These are phyloP conservation scores for Ypsolopha scabrella DNA, from an alignment of 2,888 invertebrate genomes.

Conservation along the genomic window DNA sequence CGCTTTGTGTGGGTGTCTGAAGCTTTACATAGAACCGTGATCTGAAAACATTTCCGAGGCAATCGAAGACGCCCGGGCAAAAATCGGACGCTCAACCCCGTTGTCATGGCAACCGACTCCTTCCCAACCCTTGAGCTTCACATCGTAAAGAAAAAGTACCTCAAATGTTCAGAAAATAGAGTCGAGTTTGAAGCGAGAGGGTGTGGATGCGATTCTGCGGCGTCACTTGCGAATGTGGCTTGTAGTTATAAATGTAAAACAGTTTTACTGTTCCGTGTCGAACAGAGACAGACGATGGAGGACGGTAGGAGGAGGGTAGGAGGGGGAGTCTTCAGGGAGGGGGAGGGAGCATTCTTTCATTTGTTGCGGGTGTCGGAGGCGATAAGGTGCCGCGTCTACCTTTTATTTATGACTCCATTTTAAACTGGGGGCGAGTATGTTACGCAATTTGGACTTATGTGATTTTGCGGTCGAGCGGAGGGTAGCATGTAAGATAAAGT, in stretches of 20 bases:
- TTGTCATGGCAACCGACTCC: conserved; percentile 34
- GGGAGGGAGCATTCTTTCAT: conserved; percentile 49
- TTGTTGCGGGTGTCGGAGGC: conserved; percentile 43
- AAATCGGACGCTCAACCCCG: conserved; percentile 49
- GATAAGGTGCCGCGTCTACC: conserved; percentile 60
- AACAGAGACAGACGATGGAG: conserved; percentile 25
- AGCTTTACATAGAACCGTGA: conserved; percentile 2
- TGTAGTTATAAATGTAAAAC: conserved; percentile 71
- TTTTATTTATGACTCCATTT: conserved; percentile 68
- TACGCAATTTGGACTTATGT: background rate
- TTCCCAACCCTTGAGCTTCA: conserved; percentile 12
- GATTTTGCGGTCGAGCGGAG: background rate
- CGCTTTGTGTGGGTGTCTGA: too few relatives aligned
- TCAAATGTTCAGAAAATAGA: conserved; percentile 18
- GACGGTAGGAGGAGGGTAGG: conserved; percentile 16
- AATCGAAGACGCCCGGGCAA: conserved; percentile 52
- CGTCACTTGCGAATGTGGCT: conserved; percentile 31
- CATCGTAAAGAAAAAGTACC: conserved; percentile 15
- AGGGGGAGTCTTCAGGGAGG: conserved; percentile 15
- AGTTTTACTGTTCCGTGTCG: conserved; percentile 37
- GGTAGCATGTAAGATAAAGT: background rate
- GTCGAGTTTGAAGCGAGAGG: conserved; percentile 13
- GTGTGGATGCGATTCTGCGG: conserved; percentile 12
- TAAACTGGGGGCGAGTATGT: conserved; percentile 40
- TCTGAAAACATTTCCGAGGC: conserved; percentile 17